Base-by-base conservation (phyloP, 2,888 invertebrate genomes). In the Platycnemis pennipes region DNA sequence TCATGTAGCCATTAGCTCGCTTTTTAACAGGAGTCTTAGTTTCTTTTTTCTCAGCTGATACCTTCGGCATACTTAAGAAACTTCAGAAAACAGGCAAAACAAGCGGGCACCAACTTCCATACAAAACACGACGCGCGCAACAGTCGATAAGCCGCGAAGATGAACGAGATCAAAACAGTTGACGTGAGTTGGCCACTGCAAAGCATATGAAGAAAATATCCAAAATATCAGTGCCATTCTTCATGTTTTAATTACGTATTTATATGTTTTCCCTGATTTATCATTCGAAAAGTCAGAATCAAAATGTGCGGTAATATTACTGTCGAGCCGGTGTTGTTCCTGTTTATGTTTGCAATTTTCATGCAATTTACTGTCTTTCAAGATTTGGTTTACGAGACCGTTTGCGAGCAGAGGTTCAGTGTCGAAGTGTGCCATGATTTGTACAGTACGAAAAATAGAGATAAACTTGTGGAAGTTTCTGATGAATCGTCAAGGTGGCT, bases 1-100 rank as follows among this genome's bases (percentile, higher is more conserved):
- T 97, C 96, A 97, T 96, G 95, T 97, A 97, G 11, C 96, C 96
- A 95, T 97, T 97, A 53, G 96, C 96, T 91, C 95, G 96, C 95
- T 96, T 97, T 95, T 96, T 96, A 95, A 96, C 96, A 16, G 95
- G 95, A 11, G 95, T 26, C 63, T 85, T 63, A 22, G 22, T 8
- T 53, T 49, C 31, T 11, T 26, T 46, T 8, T 94, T 69, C 13
- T 16, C n/a, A 0, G 8, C 91, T 7, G 42, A 31, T 16, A n/a
- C 42, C n/a, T 91, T 91, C 42, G 91, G 44, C 91, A 91, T 91
- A 19, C 44, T 91, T 19, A 31, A 22, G 13, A n/a, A 44, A 87
- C n/a, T n/a, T n/a, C 37, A 22, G 44, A 42, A 87, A 87, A 88
- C 26, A 3, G 45, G 22, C 88, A 53, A 63, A 63, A 63, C 8